phyloP scores from a whole-genome alignment of 1,140 invertebrate genomes.

The Lerema accius region DNA sequence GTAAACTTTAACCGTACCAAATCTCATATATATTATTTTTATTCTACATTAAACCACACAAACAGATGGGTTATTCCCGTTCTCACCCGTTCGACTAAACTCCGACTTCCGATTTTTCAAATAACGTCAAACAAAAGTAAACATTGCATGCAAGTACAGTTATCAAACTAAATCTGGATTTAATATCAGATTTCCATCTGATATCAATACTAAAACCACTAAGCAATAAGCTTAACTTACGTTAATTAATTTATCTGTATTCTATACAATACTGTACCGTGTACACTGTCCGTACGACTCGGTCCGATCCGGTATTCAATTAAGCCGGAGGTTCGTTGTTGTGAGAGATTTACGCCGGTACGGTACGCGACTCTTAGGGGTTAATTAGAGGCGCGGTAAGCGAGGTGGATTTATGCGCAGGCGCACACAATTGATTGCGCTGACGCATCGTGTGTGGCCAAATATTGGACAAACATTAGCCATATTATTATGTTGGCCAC shows the following conservation, averaged over 20 bases:
- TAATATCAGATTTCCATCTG: no score
- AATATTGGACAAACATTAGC: conserved; percentile 7
- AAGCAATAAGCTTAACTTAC: not conserved
- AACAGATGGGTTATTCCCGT: no score
- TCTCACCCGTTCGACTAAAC: no score
- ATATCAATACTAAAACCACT: not conserved
- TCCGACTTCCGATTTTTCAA: no score
- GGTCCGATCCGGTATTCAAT: conserved; percentile 19
- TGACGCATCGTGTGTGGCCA: conserved; percentile 10
- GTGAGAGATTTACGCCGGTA: conserved; percentile 27
- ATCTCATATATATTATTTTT: no score
- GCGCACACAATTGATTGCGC: conserved; percentile 19
- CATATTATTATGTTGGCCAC: no score
- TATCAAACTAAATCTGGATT: no score
- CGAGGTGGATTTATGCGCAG: conserved; percentile 18
- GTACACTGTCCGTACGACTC: not conserved
- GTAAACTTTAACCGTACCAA: no score
- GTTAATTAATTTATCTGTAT: conserved; percentile 1
- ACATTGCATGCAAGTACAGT: no score
- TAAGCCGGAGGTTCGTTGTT: conserved; percentile 18
- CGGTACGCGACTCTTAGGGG: conserved; percentile 23
- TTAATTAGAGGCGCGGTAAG: conserved; percentile 28
- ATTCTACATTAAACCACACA: no score
- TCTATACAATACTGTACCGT: not conserved
- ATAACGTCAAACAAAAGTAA: no score